phyloP scores from a whole-genome alignment of 2,888 invertebrate genomes.

The Polyommatus icarus region DNA sequence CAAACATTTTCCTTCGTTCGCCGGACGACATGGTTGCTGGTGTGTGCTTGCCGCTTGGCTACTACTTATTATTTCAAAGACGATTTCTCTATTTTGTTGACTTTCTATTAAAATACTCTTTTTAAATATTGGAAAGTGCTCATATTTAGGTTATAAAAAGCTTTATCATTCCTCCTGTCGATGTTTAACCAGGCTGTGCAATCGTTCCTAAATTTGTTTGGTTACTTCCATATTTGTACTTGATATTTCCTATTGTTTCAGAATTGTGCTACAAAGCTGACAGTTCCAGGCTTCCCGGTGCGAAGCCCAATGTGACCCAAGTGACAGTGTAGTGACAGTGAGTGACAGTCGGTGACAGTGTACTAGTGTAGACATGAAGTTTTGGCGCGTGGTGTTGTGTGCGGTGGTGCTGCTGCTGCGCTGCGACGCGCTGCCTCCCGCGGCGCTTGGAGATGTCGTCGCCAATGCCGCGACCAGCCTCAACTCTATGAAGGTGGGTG shows the following conservation, averaged over 20 bases:
- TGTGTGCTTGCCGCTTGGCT: not conserved
- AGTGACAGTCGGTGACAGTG: not conserved
- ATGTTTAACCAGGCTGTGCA: no score
- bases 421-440: conserved; percentile 68
- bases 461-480: conserved; percentile 73
- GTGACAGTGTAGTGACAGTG: conserved; percentile 31
- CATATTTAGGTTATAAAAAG: no score
- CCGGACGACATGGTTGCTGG: not conserved
- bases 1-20: not conserved
- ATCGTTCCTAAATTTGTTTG: no score
- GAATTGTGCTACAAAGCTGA: conserved; percentile 1
- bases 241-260: not conserved
- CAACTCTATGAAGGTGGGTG: conserved; percentile 76
- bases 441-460: conserved; percentile 73
- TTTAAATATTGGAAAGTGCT: no score
- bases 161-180: no score
- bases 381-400: conserved; percentile 61
- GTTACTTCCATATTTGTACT: not conserved
- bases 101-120: not conserved
- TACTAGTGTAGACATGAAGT: conserved; percentile 53
- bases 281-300: not conserved
- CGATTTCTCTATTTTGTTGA: not conserved
- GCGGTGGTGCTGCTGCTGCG: conserved; percentile 58
- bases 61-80: not conserved
- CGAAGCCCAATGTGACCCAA: conserved; percentile 6